A percentile compares a stretch with the other conserved stretches of the same genome.
Conservation (phyloP, 30 jellyfish, hydroid and myxozoan species). For the Turritopsis rubra region DNA sequence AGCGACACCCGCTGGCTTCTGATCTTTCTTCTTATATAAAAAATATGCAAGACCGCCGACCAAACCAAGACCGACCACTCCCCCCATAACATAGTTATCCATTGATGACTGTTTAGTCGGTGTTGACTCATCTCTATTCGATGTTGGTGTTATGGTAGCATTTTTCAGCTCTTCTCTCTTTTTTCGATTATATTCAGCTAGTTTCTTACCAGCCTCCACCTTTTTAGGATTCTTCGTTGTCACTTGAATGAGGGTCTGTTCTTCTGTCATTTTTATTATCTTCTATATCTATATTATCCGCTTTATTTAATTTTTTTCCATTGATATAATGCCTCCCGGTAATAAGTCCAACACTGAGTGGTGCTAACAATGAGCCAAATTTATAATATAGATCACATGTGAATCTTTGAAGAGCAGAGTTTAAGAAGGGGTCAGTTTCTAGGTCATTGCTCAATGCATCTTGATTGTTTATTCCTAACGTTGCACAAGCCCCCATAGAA, state of each 20-base stretch:
- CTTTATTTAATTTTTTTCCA: neutral
- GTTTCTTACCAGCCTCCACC: neutral
- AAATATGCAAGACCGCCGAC: neutral
- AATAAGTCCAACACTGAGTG: neutral
- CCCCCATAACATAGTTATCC: neutral
- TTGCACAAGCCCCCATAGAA: neutral
- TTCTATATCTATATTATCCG: too few relatives aligned
- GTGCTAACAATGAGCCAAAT: neutral
- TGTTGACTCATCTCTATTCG: neutral
- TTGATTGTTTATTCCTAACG: constrained; percentile 1
- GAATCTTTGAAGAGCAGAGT: too few relatives aligned
- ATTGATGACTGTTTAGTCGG: neutral
- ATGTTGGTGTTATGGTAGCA: neutral
- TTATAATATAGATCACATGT: constrained; percentile 1
- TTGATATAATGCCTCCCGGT: neutral
- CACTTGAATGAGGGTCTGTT: neutral
- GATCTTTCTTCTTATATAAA: neutral
- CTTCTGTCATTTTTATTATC: neutral
- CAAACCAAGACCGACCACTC: neutral
- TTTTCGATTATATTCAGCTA: too few relatives aligned
- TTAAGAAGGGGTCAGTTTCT: neutral
- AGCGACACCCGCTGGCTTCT: neutral
- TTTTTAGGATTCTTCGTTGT: neutral
- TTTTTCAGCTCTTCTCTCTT: neutral
- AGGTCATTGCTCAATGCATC: constrained; percentile 9